phyloP scores from a whole-genome alignment of 2,113 vertebrate species.

The Catagonus wagneri region DNA sequence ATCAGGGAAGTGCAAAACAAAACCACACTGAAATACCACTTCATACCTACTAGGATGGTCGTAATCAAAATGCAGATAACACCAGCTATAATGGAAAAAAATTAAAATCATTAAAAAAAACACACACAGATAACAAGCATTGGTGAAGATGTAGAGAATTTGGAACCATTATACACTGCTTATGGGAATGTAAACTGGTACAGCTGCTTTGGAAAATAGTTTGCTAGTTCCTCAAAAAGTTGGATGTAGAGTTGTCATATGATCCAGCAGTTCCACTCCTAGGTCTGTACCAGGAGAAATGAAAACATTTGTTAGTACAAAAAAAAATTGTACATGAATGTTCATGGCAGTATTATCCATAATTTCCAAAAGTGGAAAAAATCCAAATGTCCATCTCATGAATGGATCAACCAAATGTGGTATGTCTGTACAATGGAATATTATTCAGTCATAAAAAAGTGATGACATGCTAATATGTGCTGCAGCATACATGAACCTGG shows the following conservation, averaged over 20 bases:
- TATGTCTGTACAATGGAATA: not conserved
- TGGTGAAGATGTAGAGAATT: not conserved
- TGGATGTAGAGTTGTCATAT: not conserved
- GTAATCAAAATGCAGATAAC: not conserved
- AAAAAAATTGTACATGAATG: not conserved
- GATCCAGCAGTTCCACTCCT: not conserved
- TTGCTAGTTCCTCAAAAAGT: not conserved
- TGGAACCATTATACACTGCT: not conserved
- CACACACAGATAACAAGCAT: not conserved
- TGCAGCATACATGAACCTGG: not conserved
- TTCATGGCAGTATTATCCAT: not conserved
- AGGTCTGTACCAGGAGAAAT: not conserved
- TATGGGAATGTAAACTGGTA: not conserved
- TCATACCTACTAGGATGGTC: not conserved
- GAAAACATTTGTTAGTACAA: not conserved
- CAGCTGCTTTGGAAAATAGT: not conserved
- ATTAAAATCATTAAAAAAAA: no score
- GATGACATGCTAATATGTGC: no score
- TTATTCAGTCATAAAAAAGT: not conserved
- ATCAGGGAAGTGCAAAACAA: no score
- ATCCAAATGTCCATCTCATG: not conserved
- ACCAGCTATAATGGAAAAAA: no score
- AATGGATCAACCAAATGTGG: not conserved
- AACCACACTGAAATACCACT: not conserved
- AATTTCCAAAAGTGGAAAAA: not conserved